Base-by-base conservation (phyloP, 2,113 vertebrate species). In the Acanthochromis polyacanthus region DNA sequence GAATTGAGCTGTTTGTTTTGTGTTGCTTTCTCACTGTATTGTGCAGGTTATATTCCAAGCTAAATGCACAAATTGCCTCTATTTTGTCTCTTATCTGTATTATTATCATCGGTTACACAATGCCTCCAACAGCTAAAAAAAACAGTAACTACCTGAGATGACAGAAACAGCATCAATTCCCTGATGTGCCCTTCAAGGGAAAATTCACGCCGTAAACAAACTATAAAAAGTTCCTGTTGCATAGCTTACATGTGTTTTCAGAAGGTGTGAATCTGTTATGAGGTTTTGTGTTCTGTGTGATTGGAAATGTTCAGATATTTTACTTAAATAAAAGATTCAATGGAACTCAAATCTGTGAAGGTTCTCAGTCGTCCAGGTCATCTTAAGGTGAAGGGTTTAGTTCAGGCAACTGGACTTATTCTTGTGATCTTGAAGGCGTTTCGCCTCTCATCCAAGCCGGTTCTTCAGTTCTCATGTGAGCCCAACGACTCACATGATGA, bases 121-220 rank as follows among this genome's bases (percentile, higher is more conserved):
- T 4, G 25, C 45, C 19, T 48, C 1, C 10, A 15, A 7, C 22
- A 61, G 15, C n/a, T 70, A 70, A 3, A 17, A 7, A 19, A n/a
- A 48, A 28, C 46, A 79, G 14, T 55, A 58, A 58, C 62, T 67
- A 63, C 30, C 43, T 30, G 45, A n/a, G 15, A 22, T 69, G 57
- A 71, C 23, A 22, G 46, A 36, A 59, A 28, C 20, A 36, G 10
- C 71, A 28, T 0, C 67, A 80, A 61, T 30, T 76, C 61, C 70
- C 70, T 46, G 45, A 17, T 75, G 73, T 55, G 23, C 9, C 22
- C 20, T 69, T 69, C 11, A 22, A 59, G 38, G 78, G 51, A 67
- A 59, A 72, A 55, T 69, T 50, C 64, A 57, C 69, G 58, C 32
- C 40, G 38, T 28, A 62, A 71, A 71, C 66, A 73, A 79, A 38